A percentile compares a stretch with the other conserved stretches of the same genome.
Conservation (phyloP, 2,113 vertebrate species). For the Paracanthobrama guichenoti region DNA sequence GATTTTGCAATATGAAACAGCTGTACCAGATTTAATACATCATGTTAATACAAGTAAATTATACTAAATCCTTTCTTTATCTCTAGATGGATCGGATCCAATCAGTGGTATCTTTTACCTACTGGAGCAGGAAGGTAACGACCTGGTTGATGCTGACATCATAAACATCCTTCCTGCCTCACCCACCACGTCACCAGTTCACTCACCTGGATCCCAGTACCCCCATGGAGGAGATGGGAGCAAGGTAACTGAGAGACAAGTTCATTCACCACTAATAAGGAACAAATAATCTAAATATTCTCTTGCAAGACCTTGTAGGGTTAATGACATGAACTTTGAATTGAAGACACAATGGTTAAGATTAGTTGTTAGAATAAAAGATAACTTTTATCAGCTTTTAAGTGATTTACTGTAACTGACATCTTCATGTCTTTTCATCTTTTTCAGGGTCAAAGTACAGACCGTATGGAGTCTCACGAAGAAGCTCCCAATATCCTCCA, state of each 20-base stretch:
- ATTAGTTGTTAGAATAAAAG: not conserved
- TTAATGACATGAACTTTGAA: not conserved
- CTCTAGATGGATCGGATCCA: conserved; percentile 87
- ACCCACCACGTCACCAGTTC: conserved; percentile 88
- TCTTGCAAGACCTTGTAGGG: not conserved
- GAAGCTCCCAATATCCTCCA: conserved; percentile 97
- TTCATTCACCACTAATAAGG: not conserved
- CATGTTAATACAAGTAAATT: not conserved
- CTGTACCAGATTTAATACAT: too few relatives aligned
- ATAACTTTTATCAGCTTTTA: not conserved
- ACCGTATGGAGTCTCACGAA: conserved; percentile 95
- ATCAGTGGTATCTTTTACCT: conserved; percentile 92
- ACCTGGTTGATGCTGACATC: conserved; percentile 91
- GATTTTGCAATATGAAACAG: not conserved
- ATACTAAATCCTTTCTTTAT: not conserved
- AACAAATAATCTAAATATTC: not conserved
- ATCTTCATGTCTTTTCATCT: not conserved
- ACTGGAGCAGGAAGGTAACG: conserved; percentile 83
- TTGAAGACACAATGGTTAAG: not conserved
- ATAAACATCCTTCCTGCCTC: conserved; percentile 95
- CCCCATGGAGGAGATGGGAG: conserved; percentile 89
- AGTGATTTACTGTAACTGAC: not conserved
- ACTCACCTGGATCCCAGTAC: conserved; percentile 95
- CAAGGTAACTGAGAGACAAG: conserved; percentile 78
- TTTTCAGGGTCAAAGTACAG: conserved; percentile 89